phyloP scores from a whole-genome alignment of 2,888 invertebrate genomes.

The Disparrhopalites patrizii region DNA sequence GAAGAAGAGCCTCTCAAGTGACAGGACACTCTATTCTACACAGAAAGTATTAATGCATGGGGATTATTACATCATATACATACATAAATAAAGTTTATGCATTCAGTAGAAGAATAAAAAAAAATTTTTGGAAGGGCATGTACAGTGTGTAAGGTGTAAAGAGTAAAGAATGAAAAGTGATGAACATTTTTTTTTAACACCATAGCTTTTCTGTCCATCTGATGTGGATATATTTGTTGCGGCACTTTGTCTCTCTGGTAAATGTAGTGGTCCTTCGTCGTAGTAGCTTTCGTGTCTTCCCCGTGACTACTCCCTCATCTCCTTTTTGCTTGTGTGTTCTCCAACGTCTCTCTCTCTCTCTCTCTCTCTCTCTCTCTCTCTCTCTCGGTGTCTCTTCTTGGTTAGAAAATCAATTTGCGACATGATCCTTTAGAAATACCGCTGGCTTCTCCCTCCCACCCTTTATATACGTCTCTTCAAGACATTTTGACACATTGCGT shows the following conservation, averaged over 20 bases:
- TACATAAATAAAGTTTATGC: background rate
- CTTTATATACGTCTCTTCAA: too few relatives aligned
- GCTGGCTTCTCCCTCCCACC: slow-evolving; percentile 10
- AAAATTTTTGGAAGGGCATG: too few relatives aligned
- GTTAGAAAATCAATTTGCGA: slow-evolving; percentile 24
- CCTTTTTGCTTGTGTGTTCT: too few relatives aligned
- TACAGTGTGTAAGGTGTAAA: too few relatives aligned
- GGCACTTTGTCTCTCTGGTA: slow-evolving; percentile 23
- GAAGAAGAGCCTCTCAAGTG: too few relatives aligned
- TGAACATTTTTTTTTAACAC: background rate
- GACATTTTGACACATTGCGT: slow-evolving; percentile 12
- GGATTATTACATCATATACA: background rate
- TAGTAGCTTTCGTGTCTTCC: too few relatives aligned
- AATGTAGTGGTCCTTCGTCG: too few relatives aligned
- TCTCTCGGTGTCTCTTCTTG: too few relatives aligned
- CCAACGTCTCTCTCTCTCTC: slow-evolving; percentile 7
- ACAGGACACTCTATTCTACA: background rate
- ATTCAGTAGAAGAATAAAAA: too few relatives aligned
- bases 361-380: too few relatives aligned
- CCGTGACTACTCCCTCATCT: slow-evolving; percentile 17
- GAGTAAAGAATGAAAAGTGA: too few relatives aligned
- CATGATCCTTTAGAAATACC: slow-evolving; percentile 17
- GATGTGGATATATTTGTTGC: slow-evolving; percentile 21
- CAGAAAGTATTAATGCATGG: too few relatives aligned
- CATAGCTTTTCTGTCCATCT: background rate